These are phyloP conservation scores for Hyla sarda DNA, from an alignment of 2,113 vertebrate species.

Conservation along the genomic window DNA sequence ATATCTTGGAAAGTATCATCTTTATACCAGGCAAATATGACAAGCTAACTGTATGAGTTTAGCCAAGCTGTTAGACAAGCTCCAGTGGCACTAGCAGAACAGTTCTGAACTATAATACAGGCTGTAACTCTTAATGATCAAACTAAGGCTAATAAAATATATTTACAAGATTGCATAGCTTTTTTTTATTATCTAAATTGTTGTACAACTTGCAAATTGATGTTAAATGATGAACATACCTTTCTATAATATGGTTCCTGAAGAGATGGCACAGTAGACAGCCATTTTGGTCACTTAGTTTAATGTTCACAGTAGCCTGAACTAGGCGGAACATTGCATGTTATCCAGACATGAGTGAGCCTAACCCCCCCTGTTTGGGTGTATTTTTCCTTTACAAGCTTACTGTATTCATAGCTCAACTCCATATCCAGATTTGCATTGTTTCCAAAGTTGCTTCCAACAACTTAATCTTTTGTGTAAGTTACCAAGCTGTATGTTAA, in stretches of 20 bases:
- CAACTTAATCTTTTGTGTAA: slow-evolving; percentile 51
- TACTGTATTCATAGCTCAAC: slow-evolving; percentile 26
- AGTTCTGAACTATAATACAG: neutral
- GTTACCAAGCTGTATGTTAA: slow-evolving; percentile 49
- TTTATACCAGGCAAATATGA: neutral
- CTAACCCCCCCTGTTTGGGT: slow-evolving; percentile 4
- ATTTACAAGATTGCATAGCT: neutral
- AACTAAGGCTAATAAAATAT: neutral
- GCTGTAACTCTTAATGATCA: neutral
- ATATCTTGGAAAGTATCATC: too few relatives aligned
- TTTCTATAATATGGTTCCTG: neutral
- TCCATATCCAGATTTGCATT: slow-evolving; percentile 34
- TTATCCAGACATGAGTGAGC: neutral
- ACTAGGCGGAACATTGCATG: neutral
- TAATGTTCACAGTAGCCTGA: neutral
- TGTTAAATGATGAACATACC: neutral
- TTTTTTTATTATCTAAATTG: neutral
- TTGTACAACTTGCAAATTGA: neutral
- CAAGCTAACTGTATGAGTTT: neutral
- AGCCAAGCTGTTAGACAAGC: neutral
- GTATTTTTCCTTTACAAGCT: slow-evolving; percentile 41
- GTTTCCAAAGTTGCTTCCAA: slow-evolving; percentile 54
- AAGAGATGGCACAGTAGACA: neutral
- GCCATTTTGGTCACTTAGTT: neutral
- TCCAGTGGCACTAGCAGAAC: neutral